A percentile compares a stretch with the other conserved stretches of the same genome.
Evolutionary conservation across 2,888 invertebrate genomes (phyloP).

Genomic region (Adelphocoris suturalis): DNA sequence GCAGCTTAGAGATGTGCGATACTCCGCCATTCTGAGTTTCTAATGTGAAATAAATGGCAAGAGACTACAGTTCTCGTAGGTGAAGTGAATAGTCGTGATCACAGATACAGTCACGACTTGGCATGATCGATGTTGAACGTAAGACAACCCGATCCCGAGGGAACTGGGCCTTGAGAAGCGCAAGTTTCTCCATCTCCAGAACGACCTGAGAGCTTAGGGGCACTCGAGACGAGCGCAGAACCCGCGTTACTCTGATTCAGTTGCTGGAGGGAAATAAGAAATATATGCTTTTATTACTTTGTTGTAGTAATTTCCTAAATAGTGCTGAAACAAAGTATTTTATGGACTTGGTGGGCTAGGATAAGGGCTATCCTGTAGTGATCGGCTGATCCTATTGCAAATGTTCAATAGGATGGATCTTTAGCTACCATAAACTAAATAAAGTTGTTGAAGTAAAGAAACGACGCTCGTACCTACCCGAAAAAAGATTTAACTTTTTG

Average conservation of each 20-base stretch:
- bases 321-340: too few relatives aligned
- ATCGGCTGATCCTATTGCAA: too few relatives aligned
- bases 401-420: too few relatives aligned
- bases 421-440: too few relatives aligned
- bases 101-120: background rate
- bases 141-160: background rate
- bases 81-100: background rate
- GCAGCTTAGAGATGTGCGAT: background rate
- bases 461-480: too few relatives aligned
- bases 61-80: background rate
- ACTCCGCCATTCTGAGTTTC: background rate
- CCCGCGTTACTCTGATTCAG: background rate
- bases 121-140: background rate
- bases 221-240: background rate
- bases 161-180: constrained; percentile 13
- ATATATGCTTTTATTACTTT: too few relatives aligned
- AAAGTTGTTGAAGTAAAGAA: too few relatives aligned
- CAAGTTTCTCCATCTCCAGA: background rate
- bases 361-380: too few relatives aligned
- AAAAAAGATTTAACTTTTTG: too few relatives aligned
- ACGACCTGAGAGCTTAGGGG: background rate
- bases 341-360: too few relatives aligned
- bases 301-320: too few relatives aligned
- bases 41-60: background rate
- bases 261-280: background rate